Conservation (phyloP, 2,113 vertebrate species). For the Tichodroma muraria region DNA sequence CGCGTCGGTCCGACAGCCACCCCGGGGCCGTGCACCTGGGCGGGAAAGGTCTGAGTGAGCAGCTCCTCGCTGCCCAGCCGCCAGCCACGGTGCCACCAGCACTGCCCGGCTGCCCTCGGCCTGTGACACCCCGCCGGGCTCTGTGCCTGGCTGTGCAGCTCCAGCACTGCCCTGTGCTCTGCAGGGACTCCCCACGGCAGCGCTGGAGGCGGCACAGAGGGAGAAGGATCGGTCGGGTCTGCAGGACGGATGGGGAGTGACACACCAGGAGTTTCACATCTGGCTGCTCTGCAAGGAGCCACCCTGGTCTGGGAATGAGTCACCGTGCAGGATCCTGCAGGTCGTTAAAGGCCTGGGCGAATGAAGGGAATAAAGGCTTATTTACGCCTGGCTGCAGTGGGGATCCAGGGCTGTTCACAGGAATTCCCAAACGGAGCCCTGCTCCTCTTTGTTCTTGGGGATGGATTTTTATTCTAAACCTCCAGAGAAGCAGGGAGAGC, state of each 20-base stretch:
- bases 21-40: accelerated
- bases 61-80: not conserved
- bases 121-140: not conserved
- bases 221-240: accelerated
- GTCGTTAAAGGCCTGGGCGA: not conserved
- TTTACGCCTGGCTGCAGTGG: not conserved
- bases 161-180: not conserved
- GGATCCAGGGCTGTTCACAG: not conserved
- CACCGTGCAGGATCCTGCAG: not conserved
- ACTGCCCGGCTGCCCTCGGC: not conserved
- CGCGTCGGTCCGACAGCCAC: accelerated
- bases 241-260: not conserved
- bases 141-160: not conserved
- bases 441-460: not conserved
- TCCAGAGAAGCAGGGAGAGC: not conserved
- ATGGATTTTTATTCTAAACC: not conserved
- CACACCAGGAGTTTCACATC: not conserved
- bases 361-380: not conserved
- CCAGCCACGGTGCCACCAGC: not conserved
- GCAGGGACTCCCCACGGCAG: accelerated
- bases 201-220: not conserved
- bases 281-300: not conserved
- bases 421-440: not conserved
- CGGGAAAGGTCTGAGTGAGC: not conserved
- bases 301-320: not conserved